These are phyloP conservation scores for Phthorimaea operculella DNA, from an alignment of 1,140 invertebrate genomes.

Conservation along the genomic window DNA sequence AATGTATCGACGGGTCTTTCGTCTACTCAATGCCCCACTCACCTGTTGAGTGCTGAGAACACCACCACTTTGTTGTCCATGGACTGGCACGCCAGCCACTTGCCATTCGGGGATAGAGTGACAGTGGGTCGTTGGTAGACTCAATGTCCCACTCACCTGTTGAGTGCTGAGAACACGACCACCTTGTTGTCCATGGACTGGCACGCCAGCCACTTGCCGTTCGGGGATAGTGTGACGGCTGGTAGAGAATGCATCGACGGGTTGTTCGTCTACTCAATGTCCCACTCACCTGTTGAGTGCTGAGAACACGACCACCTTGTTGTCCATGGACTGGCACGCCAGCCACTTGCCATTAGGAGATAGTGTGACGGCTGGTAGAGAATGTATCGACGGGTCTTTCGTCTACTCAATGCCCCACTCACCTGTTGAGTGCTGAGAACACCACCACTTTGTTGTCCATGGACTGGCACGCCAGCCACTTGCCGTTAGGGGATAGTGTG, in stretches of 20 bases:
- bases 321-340: conserved; percentile 99
- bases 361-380: conserved; percentile 95
- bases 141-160: no score
- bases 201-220: conserved; percentile 99
- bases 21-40: no score
- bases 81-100: conserved; percentile 99
- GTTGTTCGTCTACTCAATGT: no score
- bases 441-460: conserved; percentile 99
- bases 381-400: conserved; percentile 99
- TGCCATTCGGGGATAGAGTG: conserved; percentile 93
- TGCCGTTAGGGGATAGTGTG: conserved; percentile 93
- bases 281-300: conserved; percentile 95
- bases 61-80: conserved; percentile 99
- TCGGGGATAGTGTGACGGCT: conserved; percentile 93
- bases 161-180: conserved; percentile 96
- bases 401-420: no score
- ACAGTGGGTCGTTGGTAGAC: no score
- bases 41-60: conserved; percentile 94
- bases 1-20: conserved; percentile 99
- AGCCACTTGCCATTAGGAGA: conserved; percentile 99
- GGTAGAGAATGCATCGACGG: no score
- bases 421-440: conserved; percentile 94
- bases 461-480: conserved; percentile 99
- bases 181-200: conserved; percentile 99
- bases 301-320: conserved; percentile 97